Evolutionary conservation across 2,888 invertebrate genomes (phyloP).

Genomic region (Dastarcus helophoroides): DNA sequence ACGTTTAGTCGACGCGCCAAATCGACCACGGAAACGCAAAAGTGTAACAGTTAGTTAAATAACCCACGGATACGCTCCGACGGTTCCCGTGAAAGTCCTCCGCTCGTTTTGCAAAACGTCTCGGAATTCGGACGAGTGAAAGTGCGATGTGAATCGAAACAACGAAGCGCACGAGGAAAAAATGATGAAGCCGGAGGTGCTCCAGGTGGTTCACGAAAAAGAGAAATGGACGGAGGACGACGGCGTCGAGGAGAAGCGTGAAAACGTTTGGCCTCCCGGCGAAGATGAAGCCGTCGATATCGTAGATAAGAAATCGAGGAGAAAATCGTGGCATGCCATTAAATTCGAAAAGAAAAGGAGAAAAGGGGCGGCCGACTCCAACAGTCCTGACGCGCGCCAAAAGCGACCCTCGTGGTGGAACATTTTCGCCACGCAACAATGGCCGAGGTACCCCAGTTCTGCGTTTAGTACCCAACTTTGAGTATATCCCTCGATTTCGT

Average conservation of each 20-base stretch:
- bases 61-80: too few species aligned
- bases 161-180: slow-evolving; percentile 6
- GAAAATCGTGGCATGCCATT: slow-evolving; percentile 38
- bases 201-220: slow-evolving; percentile 34
- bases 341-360: slow-evolving; percentile 36
- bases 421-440: slow-evolving; percentile 69
- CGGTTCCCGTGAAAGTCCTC: too few species aligned
- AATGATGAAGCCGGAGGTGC: slow-evolving; percentile 11
- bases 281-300: slow-evolving; percentile 19
- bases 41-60: too few species aligned
- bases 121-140: too few species aligned
- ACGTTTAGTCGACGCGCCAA: too few species aligned
- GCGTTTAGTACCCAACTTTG: too few species aligned
- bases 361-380: slow-evolving; percentile 31
- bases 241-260: slow-evolving; percentile 28
- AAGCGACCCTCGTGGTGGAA: slow-evolving; percentile 85
- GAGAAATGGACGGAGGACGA: slow-evolving; percentile 31
- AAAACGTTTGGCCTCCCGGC: slow-evolving; percentile 38
- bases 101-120: too few species aligned
- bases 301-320: slow-evolving; percentile 33
- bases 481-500: too few species aligned
- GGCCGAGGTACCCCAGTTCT: slow-evolving; percentile 61
- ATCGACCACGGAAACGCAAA: too few species aligned
- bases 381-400: slow-evolving; percentile 44
- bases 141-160: slow-evolving; percentile 11